These are phyloP conservation scores for Sylvia borin DNA, from an alignment of 2,797 vertebrate genomes.

Conservation along the genomic window DNA sequence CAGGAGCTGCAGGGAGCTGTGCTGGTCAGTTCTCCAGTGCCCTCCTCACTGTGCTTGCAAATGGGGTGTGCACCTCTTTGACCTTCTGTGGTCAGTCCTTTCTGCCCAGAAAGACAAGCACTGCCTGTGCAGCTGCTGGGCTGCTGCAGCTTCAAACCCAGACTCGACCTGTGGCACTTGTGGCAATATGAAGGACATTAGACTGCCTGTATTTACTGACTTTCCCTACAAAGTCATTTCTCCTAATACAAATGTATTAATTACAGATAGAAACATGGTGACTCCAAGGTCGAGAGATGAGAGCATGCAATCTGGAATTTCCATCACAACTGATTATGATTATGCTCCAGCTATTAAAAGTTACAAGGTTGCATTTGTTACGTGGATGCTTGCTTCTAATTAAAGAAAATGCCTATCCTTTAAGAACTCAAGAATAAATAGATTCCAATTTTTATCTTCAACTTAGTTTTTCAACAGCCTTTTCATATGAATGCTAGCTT, in stretches of 20 bases:
- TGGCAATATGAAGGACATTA: accelerated
- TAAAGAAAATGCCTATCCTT: not conserved
- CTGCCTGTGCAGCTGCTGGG: not conserved
- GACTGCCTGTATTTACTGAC: not conserved
- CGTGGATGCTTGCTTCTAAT: constrained; percentile 39
- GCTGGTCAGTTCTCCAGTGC: not conserved
- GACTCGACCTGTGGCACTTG: not conserved
- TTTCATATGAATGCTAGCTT: not conserved
- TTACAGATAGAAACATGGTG: not conserved
- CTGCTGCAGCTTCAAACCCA: not conserved
- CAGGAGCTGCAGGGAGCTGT: not conserved
- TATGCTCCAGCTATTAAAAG: constrained; percentile 42
- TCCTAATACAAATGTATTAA: not conserved
- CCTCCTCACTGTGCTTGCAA: not conserved
- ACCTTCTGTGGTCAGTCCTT: not conserved
- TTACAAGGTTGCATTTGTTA: constrained; percentile 24
- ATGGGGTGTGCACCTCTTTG: not conserved
- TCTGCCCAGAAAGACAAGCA: not conserved
- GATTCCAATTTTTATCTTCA: not conserved
- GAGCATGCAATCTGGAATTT: not conserved
- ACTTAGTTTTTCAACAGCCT: not conserved
- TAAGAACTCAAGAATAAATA: not conserved
- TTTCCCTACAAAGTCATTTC: not conserved
- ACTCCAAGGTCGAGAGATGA: constrained; percentile 35
- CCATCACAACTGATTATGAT: constrained; percentile 21